Conservation (phyloP, 2,113 vertebrate species). For the Pipa parva region DNA sequence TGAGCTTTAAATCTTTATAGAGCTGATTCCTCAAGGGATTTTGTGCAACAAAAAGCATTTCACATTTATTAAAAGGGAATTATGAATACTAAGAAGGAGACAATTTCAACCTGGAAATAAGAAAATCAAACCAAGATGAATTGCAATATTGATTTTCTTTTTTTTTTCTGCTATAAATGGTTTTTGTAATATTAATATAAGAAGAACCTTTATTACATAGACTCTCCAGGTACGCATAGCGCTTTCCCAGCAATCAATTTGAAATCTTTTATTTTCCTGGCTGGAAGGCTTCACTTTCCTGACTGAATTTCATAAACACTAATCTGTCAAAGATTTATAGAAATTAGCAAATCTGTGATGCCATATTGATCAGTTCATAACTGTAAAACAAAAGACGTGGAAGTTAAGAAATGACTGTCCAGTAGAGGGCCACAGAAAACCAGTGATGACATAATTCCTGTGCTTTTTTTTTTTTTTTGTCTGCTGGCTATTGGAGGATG, state of each 20-base stretch:
- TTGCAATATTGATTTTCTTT: constrained; percentile 80
- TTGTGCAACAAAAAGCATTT: constrained; percentile 47
- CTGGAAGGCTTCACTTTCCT: constrained; percentile 68
- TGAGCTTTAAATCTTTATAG: constrained; percentile 44
- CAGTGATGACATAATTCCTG: neutral
- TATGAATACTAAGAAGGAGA: constrained; percentile 59
- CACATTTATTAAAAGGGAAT: constrained; percentile 62
- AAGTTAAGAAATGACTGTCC: constrained; percentile 8
- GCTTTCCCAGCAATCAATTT: constrained; percentile 73
- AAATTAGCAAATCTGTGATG: constrained; percentile 80
- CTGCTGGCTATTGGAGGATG: neutral
- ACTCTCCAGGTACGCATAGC: constrained; percentile 68
- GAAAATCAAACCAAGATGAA: constrained; percentile 66
- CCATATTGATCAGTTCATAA: constrained; percentile 69
- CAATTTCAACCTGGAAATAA: constrained; percentile 58
- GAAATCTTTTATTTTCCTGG: constrained; percentile 82
- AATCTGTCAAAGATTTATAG: constrained; percentile 74
- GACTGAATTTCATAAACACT: constrained; percentile 75
- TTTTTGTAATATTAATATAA: constrained; percentile 86
- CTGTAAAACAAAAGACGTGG: constrained; percentile 53
- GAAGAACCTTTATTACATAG: constrained; percentile 81
- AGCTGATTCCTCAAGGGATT: constrained; percentile 45
- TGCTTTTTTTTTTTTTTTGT: neutral
- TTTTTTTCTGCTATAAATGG: constrained; percentile 74
- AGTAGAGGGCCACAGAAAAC: constrained; percentile 25